Percentiles rank a stretch among this genome's conserved stretches.
phyloP scores from a whole-genome alignment of 2,888 invertebrate genomes.

The Lymantria monacha region DNA sequence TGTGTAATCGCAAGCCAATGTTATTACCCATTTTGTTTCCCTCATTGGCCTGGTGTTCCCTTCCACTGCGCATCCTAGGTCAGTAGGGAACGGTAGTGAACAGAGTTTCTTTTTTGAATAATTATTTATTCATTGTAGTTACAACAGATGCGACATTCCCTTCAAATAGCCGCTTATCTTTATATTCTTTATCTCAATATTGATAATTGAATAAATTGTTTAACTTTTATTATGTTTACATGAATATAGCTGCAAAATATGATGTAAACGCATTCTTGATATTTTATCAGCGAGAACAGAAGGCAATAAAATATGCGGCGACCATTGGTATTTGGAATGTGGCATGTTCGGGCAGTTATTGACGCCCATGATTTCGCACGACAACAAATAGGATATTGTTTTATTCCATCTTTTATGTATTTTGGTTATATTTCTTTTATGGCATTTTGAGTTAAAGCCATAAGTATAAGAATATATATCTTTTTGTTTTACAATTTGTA shows the following conservation, averaged over 20 bases:
- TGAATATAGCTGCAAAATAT: conserved; percentile 8
- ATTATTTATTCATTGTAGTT: too few species aligned
- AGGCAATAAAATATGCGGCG: conserved; percentile 47
- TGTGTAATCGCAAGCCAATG: too few species aligned
- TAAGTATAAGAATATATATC: neutral
- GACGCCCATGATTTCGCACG: conserved; percentile 29
- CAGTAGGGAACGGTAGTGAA: too few species aligned
- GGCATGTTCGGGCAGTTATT: conserved; percentile 22
- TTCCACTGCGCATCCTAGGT: too few species aligned
- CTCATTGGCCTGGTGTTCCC: too few species aligned
- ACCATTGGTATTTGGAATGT: conserved; percentile 50
- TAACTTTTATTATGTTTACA: neutral
- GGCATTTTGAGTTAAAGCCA: neutral
- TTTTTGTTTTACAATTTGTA: neutral
- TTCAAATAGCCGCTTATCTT: too few species aligned
- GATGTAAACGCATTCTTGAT: conserved; percentile 31
- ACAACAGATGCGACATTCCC: too few species aligned
- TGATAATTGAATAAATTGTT: too few species aligned
- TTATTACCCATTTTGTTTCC: too few species aligned
- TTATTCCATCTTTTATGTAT: conserved; percentile 16
- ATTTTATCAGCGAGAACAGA: conserved; percentile 33
- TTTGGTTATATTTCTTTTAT: conserved; percentile 16
- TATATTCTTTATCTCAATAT: too few species aligned
- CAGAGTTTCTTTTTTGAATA: too few species aligned
- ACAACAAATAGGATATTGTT: conserved; percentile 17